Base-by-base conservation (phyloP, 1,140 invertebrate genomes). In the Himalopsyche phryganea region DNA sequence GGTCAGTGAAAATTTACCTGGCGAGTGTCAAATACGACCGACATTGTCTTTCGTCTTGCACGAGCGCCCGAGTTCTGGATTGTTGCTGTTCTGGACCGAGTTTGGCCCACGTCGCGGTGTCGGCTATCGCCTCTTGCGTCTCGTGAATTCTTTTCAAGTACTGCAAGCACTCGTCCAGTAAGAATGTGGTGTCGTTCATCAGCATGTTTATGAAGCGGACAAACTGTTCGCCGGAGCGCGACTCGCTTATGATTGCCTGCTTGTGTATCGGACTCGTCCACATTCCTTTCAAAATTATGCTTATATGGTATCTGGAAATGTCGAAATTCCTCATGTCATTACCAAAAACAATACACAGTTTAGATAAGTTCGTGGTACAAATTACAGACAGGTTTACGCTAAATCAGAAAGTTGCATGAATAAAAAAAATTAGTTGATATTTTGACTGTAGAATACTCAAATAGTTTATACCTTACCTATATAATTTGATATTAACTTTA, bases 131-230 rank as follows among this genome's bases (percentile, higher is more conserved):
- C 66, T 92, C 91, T 76, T 98, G 96, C 1, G 93, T 87, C 72
- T 98, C 94, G 73, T 98, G 94, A 65, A 98, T 97, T 60, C 92
- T 83, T 68, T 98, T 98, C 40, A 98, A 78, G 61, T 92, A 92
- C 72, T 96, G 92, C 10, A 97, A 77, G 71, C 94, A 96, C 75
- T 99, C 96, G 70, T 99, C 96, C 40, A 98, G 77, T 33, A 98
- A 80, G 74, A 97, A 99, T 28, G 96, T 98, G 6, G 95, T 98
- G 71, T 98, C 96, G 71, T 98, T 99, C 92, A 98, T 98, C 41
- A 98, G 75, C 94, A 98, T 98, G 73, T 99, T 99, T 20, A 98
- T 87, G 71, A 98, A 99, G 65, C 96, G 94, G 2, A 98, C 92
- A 77, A 98, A 98, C 72, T 98, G 91, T 63, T 92, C 92, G 7